Conservation (phyloP, 2,113 vertebrate species). For the Serinus canaria region DNA sequence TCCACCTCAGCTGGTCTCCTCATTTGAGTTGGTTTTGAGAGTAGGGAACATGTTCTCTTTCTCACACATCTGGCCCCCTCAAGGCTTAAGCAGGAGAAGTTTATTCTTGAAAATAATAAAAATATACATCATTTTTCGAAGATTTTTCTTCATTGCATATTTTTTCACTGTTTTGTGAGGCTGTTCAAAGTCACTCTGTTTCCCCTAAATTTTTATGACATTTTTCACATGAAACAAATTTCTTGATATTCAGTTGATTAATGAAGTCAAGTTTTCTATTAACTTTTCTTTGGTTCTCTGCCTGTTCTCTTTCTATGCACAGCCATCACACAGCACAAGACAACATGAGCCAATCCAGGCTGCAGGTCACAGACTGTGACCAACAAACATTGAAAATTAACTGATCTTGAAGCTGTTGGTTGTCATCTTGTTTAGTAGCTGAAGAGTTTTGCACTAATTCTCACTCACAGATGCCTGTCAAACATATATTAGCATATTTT, state of each 20-base stretch:
- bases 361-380: not conserved
- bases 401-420: not conserved
- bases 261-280: not conserved
- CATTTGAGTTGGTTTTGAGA: not conserved
- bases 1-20: not conserved
- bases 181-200: not conserved
- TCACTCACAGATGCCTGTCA: not conserved
- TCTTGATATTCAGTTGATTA: not conserved
- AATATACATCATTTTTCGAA: not conserved
- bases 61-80: not conserved
- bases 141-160: not conserved
- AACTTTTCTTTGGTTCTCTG: not conserved
- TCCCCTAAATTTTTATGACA: not conserved
- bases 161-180: not conserved
- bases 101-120: not conserved
- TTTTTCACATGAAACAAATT: not conserved
- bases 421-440: not conserved
- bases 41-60: not conserved
- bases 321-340: not conserved
- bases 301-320: not conserved
- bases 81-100: not conserved
- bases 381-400: not conserved
- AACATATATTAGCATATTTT: not conserved
- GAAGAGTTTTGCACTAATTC: not conserved
- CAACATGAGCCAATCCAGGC: not conserved